A percentile compares a stretch with the other conserved stretches of the same genome.
phyloP scores from a whole-genome alignment of 2,113 vertebrate species.

The Varanus komodoensis region DNA sequence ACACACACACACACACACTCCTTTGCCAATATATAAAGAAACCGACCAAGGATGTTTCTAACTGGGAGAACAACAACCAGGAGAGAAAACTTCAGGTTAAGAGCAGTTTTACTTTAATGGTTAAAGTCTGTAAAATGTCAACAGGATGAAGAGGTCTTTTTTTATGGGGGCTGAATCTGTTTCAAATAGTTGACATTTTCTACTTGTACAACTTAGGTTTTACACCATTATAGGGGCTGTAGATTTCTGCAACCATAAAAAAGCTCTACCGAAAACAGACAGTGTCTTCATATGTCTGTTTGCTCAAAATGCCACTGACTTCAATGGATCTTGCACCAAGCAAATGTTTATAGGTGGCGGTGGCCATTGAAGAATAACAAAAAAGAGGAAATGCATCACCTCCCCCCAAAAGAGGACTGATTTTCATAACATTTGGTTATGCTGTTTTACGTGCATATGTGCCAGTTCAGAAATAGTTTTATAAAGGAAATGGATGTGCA shows the following conservation, averaged over 20 bases:
- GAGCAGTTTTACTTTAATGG: slow-evolving; percentile 54
- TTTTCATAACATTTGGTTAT: no score
- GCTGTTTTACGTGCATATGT: no score
- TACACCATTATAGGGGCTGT: slow-evolving; percentile 30
- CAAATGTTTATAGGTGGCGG: neutral
- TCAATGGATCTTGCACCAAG: neutral
- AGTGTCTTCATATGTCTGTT: neutral
- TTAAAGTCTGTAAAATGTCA: slow-evolving; percentile 63
- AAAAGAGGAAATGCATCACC: neutral
- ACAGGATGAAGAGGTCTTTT: slow-evolving; percentile 14
- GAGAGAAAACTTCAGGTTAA: slow-evolving; percentile 49
- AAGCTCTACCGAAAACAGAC: neutral
- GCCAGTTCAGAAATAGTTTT: no score
- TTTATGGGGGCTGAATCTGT: slow-evolving; percentile 51
- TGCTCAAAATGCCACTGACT: neutral
- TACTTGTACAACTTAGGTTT: slow-evolving; percentile 46
- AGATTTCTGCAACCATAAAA: slow-evolving; percentile 24
- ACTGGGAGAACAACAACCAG: slow-evolving; percentile 45
- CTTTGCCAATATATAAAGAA: slow-evolving; percentile 56
- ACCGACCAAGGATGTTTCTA: slow-evolving; percentile 50
- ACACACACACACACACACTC: slow-evolving; percentile 5
- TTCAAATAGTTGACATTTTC: slow-evolving; percentile 45
- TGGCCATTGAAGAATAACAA: neutral
- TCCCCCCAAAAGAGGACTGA: no score
- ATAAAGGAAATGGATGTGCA: no score